phyloP scores from a whole-genome alignment of 2,888 invertebrate genomes.

The Drosophila incognita region DNA sequence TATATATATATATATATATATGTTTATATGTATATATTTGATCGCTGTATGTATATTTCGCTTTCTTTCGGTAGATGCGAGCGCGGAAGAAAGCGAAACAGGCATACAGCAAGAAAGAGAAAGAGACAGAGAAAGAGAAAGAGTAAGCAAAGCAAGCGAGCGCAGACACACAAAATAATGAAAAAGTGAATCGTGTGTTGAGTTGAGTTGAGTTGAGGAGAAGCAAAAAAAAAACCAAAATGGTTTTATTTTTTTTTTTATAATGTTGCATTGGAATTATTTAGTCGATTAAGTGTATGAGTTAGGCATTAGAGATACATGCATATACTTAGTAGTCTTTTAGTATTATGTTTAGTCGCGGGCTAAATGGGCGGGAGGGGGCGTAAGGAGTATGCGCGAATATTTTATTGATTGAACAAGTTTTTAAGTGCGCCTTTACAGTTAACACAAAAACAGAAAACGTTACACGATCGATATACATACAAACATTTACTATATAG shows the following conservation, averaged over 20 bases:
- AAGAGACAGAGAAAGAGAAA: neutral
- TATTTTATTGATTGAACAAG: slow-evolving; percentile 33
- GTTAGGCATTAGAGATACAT: slow-evolving; percentile 3
- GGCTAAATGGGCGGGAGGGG: neutral
- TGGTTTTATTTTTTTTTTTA: neutral
- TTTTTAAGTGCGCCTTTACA: slow-evolving; percentile 47
- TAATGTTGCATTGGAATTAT: slow-evolving; percentile 12
- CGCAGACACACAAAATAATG: neutral
- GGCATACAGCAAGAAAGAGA: neutral
- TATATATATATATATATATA: slow-evolving; percentile 10
- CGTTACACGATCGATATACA: slow-evolving; percentile 41
- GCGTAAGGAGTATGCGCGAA: slow-evolving; percentile 19
- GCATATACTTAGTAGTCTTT: slow-evolving; percentile 11
- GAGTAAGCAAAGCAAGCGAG: neutral
- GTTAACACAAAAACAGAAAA: slow-evolving; percentile 32
- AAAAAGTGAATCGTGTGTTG: neutral
- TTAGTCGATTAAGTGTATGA: slow-evolving; percentile 11
- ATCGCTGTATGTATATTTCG: too few species aligned
- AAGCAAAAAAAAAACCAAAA: neutral
- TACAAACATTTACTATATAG: slow-evolving; percentile 21
- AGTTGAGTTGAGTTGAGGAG: neutral
- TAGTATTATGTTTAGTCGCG: slow-evolving; percentile 8
- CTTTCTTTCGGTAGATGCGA: too few species aligned
- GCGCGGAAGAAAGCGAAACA: neutral
- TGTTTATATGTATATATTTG: slow-evolving; percentile 14